Conservation (phyloP, 1,140 invertebrate species). For the Eriocheir sinensis region DNA sequence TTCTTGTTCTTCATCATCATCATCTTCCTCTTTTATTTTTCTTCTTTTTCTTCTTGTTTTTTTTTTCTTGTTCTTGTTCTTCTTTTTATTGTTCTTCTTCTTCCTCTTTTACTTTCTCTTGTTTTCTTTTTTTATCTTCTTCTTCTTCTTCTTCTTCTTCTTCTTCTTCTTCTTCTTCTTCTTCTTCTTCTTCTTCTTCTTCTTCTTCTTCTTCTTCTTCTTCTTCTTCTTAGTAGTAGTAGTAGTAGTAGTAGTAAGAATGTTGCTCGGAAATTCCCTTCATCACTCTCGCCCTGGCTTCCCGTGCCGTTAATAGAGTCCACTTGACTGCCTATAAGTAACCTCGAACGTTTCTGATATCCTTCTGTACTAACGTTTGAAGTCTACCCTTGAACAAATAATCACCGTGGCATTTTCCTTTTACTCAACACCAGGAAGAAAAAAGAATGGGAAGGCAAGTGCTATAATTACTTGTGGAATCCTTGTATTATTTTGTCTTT, state of each 20-base stretch:
- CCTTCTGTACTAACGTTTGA: too few species aligned
- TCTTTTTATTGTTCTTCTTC: background rate
- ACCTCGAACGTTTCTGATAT: too few species aligned
- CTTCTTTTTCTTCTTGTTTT: background rate
- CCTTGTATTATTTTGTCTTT: too few species aligned
- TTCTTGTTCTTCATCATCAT: background rate
- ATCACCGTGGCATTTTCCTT: too few species aligned
- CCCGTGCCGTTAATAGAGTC: too few species aligned
- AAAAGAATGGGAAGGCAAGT: too few species aligned
- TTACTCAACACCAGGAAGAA: too few species aligned
- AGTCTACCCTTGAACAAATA: too few species aligned
- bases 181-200: background rate
- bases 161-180: background rate
- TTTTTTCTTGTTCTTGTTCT: background rate
- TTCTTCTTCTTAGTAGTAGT: background rate
- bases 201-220: background rate
- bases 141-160: background rate
- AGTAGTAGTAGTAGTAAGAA: background rate
- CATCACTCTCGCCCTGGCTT: too few species aligned
- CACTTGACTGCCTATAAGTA: too few species aligned
- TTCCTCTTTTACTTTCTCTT: background rate
- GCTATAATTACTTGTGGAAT: too few species aligned
- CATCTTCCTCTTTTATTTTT: background rate
- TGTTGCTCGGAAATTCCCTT: too few species aligned
- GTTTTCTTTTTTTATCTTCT: background rate